phyloP scores from a whole-genome alignment of 2,113 vertebrate genomes.

The Rhodinocichla rosea region DNA sequence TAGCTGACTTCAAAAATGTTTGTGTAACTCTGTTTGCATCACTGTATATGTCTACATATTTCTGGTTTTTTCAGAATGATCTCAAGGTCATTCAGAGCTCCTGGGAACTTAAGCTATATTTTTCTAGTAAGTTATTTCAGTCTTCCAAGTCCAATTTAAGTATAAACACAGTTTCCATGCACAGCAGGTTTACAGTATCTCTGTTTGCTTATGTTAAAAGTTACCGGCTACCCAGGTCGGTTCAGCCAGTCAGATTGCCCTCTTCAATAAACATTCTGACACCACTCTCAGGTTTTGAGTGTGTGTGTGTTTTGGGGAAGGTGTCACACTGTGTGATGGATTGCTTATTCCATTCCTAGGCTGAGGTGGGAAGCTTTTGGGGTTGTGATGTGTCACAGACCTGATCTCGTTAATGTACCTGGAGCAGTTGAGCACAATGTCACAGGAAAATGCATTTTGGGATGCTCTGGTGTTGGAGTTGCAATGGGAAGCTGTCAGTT shows the following conservation, averaged over 20 bases:
- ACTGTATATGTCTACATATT: neutral
- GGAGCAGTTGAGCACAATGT: neutral
- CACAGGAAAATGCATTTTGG: neutral
- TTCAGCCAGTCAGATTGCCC: constrained; percentile 40
- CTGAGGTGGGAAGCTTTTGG: constrained; percentile 31
- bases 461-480: neutral
- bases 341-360: constrained; percentile 33
- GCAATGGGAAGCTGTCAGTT: neutral
- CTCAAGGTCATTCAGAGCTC: constrained; percentile 6
- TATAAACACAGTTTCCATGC: constrained; percentile 51
- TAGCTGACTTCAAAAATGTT: neutral
- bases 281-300: constrained; percentile 29
- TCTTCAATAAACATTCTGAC: constrained; percentile 61
- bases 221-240: constrained; percentile 11
- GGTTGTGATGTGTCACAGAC: constrained; percentile 21
- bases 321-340: neutral
- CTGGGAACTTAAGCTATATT: constrained; percentile 26
- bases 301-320: constrained; percentile 39
- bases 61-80: neutral
- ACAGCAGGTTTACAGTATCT: constrained; percentile 54
- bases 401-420: neutral
- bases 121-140: constrained; percentile 49
- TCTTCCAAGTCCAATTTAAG: constrained; percentile 33
- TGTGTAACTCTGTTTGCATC: neutral
- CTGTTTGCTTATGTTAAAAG: constrained; percentile 58